A percentile compares a stretch with the other conserved stretches of the same genome.
Conservation (phyloP, 2,797 vertebrate genomes). For the Poliocrania exsul region DNA sequence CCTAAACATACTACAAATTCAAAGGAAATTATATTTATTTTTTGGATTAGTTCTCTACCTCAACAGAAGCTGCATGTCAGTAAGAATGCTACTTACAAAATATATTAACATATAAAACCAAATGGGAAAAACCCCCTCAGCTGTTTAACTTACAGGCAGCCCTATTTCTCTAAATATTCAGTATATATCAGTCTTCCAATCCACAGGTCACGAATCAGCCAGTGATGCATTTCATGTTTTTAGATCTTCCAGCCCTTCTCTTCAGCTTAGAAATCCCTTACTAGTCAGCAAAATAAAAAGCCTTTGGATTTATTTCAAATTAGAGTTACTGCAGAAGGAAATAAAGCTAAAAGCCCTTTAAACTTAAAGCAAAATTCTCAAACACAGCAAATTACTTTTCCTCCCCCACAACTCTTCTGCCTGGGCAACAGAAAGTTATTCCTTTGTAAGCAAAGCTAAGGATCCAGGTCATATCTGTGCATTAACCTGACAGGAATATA, state of each 20-base stretch:
- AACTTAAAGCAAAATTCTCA: slow-evolving; percentile 11
- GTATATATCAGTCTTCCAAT: not conserved
- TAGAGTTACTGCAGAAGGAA: not conserved
- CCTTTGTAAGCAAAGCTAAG: not conserved
- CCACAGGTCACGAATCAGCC: not conserved
- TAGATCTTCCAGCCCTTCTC: not conserved
- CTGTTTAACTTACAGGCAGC: not conserved
- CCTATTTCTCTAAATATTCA: not conserved
- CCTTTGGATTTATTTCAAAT: slow-evolving; percentile 29
- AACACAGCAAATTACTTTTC: not conserved
- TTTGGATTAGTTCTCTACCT: not conserved
- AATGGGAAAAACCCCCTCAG: not conserved
- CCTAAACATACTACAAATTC: not conserved
- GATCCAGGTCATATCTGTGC: slow-evolving; percentile 17
- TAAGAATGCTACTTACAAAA: not conserved
- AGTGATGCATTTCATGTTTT: slow-evolving; percentile 2
- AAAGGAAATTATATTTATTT: not conserved
- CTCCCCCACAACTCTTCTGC: not conserved
- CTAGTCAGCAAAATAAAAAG: not conserved
- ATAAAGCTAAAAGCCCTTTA: not conserved
- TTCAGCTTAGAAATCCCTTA: slow-evolving; percentile 7
- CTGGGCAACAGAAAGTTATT: not conserved
- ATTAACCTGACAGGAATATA: slow-evolving; percentile 37
- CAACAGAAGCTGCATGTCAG: not conserved
- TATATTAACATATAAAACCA: not conserved